phyloP scores from a whole-genome alignment of 1,140 invertebrate genomes.

The Galleria mellonella region DNA sequence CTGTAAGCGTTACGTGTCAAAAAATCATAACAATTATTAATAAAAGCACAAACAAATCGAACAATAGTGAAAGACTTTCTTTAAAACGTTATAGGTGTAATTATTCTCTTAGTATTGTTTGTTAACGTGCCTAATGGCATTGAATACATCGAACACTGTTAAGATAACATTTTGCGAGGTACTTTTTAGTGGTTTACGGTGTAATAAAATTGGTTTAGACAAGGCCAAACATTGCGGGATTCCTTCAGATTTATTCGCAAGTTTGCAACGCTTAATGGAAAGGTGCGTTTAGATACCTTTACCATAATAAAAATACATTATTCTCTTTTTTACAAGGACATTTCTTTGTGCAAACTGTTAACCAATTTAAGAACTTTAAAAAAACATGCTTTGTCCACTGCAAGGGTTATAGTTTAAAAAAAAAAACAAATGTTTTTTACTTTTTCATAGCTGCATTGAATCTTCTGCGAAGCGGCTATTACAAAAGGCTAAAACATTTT shows the following conservation, averaged over 20 bases:
- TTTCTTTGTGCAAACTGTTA: conserved; percentile 38
- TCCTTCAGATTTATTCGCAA: conserved; percentile 45
- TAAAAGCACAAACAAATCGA: conserved; percentile 34
- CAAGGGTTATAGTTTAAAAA: conserved; percentile 61
- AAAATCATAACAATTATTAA: conserved; percentile 58
- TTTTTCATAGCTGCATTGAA: conserved; percentile 34
- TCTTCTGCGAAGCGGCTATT: conserved; percentile 61
- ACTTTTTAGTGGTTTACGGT: conserved; percentile 66
- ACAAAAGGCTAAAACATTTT: conserved; percentile 58
- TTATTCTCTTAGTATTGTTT: conserved; percentile 51
- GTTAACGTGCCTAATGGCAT: conserved; percentile 46
- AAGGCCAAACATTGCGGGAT: conserved; percentile 69
- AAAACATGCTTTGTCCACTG: conserved; percentile 40
- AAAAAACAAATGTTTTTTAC: conserved; percentile 37
- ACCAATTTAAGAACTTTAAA: conserved; percentile 49
- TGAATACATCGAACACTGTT: conserved; percentile 53
- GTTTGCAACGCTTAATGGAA: conserved; percentile 16
- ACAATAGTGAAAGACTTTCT: conserved; percentile 63
- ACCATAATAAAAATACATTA: neutral
- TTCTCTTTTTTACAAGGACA: conserved; percentile 24
- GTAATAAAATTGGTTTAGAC: conserved; percentile 59
- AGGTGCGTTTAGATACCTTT: conserved; percentile 16
- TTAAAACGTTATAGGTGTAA: conserved; percentile 50
- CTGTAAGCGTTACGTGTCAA: conserved; percentile 48
- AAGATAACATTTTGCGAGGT: conserved; percentile 33